Evolutionary conservation across 2,888 invertebrate genomes (phyloP), one percentile per base, ranked within the genome.

Genomic region (Boloria euphrosyne): DNA sequence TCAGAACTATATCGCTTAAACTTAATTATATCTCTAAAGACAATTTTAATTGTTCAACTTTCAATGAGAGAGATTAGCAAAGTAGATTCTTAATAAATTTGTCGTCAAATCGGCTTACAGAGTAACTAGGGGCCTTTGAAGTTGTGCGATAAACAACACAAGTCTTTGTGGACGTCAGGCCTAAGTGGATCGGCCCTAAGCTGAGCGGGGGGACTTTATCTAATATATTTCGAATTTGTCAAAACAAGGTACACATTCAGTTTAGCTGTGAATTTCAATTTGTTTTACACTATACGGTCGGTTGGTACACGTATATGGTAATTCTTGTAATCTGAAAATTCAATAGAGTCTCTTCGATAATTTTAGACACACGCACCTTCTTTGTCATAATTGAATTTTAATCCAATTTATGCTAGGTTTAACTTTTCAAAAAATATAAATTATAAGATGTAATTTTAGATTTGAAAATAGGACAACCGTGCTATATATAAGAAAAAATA

Each of bases 191-290:
- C 71, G 66, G 61, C 60, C 46, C 60, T 65, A 69, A 71, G 67
- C 71, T 60, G 52, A 38, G 54, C 59, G 67, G 47, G 59, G 62
- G 70, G 65, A 51, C 67, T 66, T 66, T 66, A 60, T 73, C 72
- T 79, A 80, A 83, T 80, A 80, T 78, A 79, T 79, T 79, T 80
- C 78, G 78, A 80, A 81, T 85, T 83, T 83, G 80, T 81, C 81
- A 79, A 82, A 85, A 84, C 80, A 78, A 74, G 77, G 75, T 78
- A 59, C 74, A 68, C 63, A 74, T 76, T 76, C 69, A 73, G 73
- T 75, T 71, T 57, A 49, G 46, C 16, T 47, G 58, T 22, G 22
- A 13, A 55, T 44, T 55, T 22, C 13, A 55, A 55, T 55, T 44
- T 43, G 44, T 17, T 17, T 54, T 43, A 17, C 13, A 31, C 13